These are phyloP conservation scores for Galemys pyrenaicus DNA, from an alignment of 2,113 vertebrate species.

Conservation along the genomic window DNA sequence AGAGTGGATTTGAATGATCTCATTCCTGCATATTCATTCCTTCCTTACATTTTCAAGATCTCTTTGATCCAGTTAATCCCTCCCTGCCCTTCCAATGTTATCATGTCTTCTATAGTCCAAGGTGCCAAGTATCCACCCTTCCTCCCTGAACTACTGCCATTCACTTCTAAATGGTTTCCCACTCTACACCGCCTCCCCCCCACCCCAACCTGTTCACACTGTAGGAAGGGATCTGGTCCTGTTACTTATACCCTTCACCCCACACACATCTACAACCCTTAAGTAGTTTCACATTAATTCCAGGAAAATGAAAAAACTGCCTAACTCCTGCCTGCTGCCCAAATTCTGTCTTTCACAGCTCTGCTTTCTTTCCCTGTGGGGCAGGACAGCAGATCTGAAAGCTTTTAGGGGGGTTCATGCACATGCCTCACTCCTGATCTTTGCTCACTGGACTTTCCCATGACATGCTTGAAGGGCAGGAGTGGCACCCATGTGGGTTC, in stretches of 20 bases:
- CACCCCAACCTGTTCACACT: background rate
- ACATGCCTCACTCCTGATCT: background rate
- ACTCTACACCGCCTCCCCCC: background rate
- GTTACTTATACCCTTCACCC: background rate
- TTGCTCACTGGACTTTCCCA: background rate
- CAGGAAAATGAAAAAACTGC: background rate
- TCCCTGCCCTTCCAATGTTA: background rate
- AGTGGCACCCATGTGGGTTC: accelerated
- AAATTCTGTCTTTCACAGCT: background rate
- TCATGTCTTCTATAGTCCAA: background rate
- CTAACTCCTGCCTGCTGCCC: background rate
- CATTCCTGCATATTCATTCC: background rate
- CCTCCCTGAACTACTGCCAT: background rate
- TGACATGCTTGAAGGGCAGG: background rate
- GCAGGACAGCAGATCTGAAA: background rate
- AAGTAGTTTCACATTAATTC: background rate
- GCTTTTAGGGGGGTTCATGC: background rate
- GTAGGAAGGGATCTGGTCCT: background rate
- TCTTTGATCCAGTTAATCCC: background rate
- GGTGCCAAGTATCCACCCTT: background rate
- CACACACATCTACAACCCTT: background rate
- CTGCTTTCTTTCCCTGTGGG: background rate
- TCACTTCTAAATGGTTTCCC: background rate
- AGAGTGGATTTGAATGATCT: background rate
- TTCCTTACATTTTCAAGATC: background rate